A percentile compares a stretch with the other conserved stretches of the same genome.
These are phyloP conservation scores for Aegypius monachus DNA, from an alignment of 2,113 vertebrate genomes.

Conservation along the genomic window DNA sequence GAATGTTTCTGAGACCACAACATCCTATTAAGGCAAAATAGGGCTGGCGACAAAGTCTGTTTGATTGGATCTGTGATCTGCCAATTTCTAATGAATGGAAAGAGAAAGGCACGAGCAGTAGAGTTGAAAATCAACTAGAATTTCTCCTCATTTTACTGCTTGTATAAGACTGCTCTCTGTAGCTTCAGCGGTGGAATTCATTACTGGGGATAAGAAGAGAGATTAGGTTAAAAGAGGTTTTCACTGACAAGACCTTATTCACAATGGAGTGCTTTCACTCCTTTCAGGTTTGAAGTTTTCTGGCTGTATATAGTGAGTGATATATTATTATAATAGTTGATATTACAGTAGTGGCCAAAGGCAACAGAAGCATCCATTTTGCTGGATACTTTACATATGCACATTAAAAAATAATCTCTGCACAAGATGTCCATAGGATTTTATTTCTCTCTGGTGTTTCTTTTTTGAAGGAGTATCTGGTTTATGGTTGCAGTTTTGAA, in stretches of 20 bases:
- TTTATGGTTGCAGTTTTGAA: conserved; percentile 35
- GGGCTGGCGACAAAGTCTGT: not conserved
- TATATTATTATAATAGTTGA: not conserved
- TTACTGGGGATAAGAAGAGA: not conserved
- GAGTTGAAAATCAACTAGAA: not conserved
- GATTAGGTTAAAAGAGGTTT: not conserved
- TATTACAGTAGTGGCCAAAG: not conserved
- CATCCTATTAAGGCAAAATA: not conserved
- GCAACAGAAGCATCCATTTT: not conserved
- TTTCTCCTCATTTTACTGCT: not conserved
- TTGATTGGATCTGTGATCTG: not conserved
- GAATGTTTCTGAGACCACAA: not conserved
- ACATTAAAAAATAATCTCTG: not conserved
- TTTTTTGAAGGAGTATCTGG: not conserved
- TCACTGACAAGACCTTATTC: not conserved
- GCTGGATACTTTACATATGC: not conserved
- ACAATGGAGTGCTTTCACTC: not conserved
- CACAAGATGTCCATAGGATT: not conserved
- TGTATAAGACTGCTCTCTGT: not conserved
- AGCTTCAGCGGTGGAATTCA: not conserved
- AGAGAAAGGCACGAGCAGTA: not conserved
- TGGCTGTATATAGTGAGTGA: not conserved
- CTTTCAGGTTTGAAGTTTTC: not conserved
- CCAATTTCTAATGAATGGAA: not conserved
- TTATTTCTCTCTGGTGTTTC: not conserved